Percentiles rank a stretch among this genome's conserved stretches.
Conservation (phyloP, 2,797 vertebrate species). For the Enteromius viviparus region DNA sequence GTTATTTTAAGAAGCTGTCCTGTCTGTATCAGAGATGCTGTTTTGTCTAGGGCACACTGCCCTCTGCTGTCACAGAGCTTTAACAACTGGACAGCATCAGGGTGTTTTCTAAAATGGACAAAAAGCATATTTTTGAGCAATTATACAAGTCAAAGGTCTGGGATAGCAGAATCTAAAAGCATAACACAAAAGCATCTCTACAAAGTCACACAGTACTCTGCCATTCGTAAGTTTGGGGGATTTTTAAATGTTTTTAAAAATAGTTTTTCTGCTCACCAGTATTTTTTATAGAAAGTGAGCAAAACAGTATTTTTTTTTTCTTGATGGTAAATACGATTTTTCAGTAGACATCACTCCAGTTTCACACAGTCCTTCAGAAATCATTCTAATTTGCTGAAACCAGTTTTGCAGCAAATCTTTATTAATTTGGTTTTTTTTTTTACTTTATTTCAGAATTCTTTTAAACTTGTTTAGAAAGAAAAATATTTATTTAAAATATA, state of each 20-base stretch:
- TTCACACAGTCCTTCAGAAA: background rate
- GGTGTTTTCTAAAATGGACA: background rate
- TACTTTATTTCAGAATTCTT: too few relatives aligned
- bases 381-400: too few relatives aligned
- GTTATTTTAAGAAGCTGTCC: background rate
- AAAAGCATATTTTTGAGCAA: too few relatives aligned
- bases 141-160: background rate
- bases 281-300: background rate
- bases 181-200: background rate
- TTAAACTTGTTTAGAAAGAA: too few relatives aligned
- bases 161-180: background rate
- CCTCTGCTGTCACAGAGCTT: conserved; percentile 26
- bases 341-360: background rate
- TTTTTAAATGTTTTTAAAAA: background rate
- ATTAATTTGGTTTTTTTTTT: too few relatives aligned
- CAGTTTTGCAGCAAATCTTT: too few relatives aligned
- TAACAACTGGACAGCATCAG: background rate
- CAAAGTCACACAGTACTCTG: background rate
- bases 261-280: background rate
- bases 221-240: background rate
- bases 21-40: background rate
- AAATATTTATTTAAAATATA: too few relatives aligned
- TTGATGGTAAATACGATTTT: background rate
- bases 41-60: conserved; percentile 38
- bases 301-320: background rate